Evolutionary conservation across 2,113 vertebrate species (phyloP).

Genomic region (Sialia sialis): DNA sequence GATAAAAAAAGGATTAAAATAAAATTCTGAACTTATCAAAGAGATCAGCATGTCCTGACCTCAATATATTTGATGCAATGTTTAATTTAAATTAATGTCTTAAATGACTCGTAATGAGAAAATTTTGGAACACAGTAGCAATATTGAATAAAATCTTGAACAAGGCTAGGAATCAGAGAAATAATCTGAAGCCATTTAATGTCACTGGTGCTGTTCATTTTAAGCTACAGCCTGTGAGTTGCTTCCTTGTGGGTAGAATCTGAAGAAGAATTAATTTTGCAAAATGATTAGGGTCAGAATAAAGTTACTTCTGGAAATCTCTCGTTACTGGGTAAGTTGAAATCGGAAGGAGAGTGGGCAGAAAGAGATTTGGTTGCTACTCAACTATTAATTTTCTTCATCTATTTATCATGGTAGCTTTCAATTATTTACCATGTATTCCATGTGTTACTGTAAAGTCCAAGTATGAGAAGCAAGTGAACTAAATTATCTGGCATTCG

Average conservation of each 20-base stretch:
- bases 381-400: neutral
- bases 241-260: neutral
- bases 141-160: neutral
- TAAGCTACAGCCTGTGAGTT: neutral
- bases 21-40: neutral
- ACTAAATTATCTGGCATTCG: neutral
- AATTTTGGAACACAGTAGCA: neutral
- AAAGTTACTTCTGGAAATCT: neutral
- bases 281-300: neutral
- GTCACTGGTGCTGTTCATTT: neutral
- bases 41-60: neutral
- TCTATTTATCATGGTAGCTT: neutral
- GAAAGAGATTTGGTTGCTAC: neutral
- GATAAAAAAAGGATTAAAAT: neutral
- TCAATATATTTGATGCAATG: neutral
- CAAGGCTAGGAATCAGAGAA: neutral
- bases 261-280: neutral
- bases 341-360: neutral
- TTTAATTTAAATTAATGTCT: slow-evolving; percentile 2
- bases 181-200: neutral
- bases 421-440: neutral
- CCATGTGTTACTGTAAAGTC: neutral
- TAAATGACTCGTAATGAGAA: neutral
- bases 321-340: neutral
- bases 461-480: neutral